A percentile compares a stretch with the other conserved stretches of the same genome.
Conservation (phyloP, 2,797 vertebrate species). For the Malurus splendens region DNA sequence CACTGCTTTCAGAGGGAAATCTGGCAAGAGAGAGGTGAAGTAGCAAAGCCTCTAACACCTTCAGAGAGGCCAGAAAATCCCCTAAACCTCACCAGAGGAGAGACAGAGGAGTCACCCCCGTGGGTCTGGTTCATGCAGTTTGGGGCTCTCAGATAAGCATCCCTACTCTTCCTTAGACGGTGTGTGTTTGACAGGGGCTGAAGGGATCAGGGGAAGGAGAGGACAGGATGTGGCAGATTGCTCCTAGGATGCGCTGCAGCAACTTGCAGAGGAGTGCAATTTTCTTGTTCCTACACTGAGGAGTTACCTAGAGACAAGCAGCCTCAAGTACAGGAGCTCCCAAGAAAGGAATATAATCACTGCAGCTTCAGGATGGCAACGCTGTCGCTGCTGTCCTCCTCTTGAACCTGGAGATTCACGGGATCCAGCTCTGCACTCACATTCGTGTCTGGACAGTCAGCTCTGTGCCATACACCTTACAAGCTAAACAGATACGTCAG, state of each 20-base stretch:
- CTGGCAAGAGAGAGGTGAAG: background rate
- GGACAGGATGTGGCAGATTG: background rate
- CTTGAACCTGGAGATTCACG: background rate
- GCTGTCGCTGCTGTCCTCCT: background rate
- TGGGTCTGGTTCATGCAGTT: background rate
- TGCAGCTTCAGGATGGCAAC: background rate
- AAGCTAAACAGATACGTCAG: background rate
- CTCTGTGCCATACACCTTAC: background rate
- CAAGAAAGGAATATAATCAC: background rate
- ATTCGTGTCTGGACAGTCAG: background rate
- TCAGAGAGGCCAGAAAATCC: background rate
- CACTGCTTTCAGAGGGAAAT: background rate
- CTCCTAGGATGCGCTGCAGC: background rate
- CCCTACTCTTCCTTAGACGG: fast-evolving
- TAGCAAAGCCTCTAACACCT: background rate
- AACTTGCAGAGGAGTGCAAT: background rate
- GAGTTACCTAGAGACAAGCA: slow-evolving; percentile 12
- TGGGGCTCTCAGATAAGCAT: background rate
- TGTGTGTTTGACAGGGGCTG: fast-evolving
- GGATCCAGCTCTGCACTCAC: background rate
- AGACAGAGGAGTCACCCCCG: background rate
- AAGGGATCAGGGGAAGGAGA: background rate
- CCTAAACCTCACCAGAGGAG: background rate
- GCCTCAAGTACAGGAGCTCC: background rate
- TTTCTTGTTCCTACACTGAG: background rate